phyloP scores from a whole-genome alignment of 1,140 invertebrate genomes.

The Bombus confusus region DNA sequence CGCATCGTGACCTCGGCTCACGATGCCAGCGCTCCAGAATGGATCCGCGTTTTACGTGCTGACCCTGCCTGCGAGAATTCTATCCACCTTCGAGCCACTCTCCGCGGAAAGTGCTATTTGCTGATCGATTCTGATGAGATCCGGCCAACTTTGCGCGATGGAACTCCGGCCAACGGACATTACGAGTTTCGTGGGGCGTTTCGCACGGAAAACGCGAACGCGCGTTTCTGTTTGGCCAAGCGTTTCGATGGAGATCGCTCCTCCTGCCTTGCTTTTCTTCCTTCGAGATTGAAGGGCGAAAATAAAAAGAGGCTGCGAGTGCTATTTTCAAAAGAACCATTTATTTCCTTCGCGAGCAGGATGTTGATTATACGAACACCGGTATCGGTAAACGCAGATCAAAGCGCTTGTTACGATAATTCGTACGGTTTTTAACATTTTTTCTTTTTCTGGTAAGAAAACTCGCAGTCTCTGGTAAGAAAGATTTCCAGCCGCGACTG shows the following conservation, averaged over 20 bases:
- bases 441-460: too few species aligned
- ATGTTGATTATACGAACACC: too few species aligned
- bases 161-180: not conserved
- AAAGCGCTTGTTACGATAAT: too few species aligned
- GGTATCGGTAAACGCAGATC: too few species aligned
- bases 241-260: too few species aligned
- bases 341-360: too few species aligned
- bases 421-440: too few species aligned
- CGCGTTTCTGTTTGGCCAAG: too few species aligned
- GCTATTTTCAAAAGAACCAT: too few species aligned
- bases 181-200: not conserved
- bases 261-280: not conserved
- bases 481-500: too few species aligned
- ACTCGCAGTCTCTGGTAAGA: too few species aligned
- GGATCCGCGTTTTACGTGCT: conserved; percentile 22
- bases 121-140: conserved; percentile 19
- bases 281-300: not conserved
- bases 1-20: conserved; percentile 40
- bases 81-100: conserved; percentile 25
- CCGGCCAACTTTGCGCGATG: not conserved
- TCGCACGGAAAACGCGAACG: too few species aligned
- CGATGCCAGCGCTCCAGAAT: not conserved
- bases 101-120: conserved; percentile 12
- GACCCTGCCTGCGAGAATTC: conserved; percentile 7
- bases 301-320: not conserved